These are phyloP conservation scores for Ennomos quercinarius DNA, from an alignment of 2,888 invertebrate species.

Conservation along the genomic window DNA sequence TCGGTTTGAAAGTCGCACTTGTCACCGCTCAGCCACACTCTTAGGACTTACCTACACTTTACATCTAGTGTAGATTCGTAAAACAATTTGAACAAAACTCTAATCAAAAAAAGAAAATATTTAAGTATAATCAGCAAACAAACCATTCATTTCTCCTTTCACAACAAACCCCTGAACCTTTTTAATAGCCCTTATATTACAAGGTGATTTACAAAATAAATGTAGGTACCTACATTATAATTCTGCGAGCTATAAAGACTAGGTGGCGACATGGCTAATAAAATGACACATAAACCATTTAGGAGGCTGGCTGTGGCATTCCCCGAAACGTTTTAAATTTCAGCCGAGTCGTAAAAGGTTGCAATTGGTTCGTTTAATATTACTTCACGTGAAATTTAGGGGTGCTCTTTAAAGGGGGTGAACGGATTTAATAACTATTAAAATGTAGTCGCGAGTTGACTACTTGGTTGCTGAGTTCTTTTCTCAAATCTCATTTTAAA, in stretches of 20 bases:
- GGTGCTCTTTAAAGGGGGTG: slow-evolving; percentile 40
- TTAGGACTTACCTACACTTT: too few species aligned
- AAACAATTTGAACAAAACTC: too few species aligned
- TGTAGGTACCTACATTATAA: slow-evolving; percentile 46
- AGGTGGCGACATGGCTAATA: slow-evolving; percentile 59
- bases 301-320: slow-evolving; percentile 46
- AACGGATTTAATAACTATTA: slow-evolving; percentile 44
- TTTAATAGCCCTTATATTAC: slow-evolving; percentile 44
- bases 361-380: slow-evolving; percentile 62
- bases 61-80: too few species aligned
- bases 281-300: slow-evolving; percentile 63
- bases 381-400: slow-evolving; percentile 51
- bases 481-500: background rate
- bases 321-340: slow-evolving; percentile 62
- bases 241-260: slow-evolving; percentile 49
- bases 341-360: slow-evolving; percentile 59
- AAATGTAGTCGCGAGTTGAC: slow-evolving; percentile 32
- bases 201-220: slow-evolving; percentile 36
- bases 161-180: slow-evolving; percentile 20
- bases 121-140: background rate
- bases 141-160: slow-evolving; percentile 18
- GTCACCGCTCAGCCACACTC: too few species aligned
- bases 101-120: background rate
- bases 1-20: too few species aligned
- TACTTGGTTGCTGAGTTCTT: slow-evolving; percentile 9